phyloP scores from a whole-genome alignment of 2,797 vertebrate genomes.

The Schizopygopsis malacanthus region DNA sequence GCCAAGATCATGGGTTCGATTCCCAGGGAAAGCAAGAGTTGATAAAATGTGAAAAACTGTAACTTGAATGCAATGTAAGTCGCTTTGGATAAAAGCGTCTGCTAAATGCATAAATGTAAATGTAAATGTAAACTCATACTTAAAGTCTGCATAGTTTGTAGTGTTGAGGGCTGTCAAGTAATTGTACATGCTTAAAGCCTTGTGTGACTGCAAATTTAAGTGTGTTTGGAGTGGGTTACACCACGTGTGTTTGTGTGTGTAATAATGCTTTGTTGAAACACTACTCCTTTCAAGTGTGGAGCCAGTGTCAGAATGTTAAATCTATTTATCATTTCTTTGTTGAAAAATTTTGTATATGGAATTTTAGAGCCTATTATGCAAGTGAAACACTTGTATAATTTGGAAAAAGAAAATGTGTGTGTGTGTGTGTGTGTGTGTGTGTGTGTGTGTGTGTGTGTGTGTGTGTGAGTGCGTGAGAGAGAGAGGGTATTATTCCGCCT shows the following conservation, averaged over 20 bases:
- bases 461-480: neutral
- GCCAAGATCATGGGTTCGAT: too few relatives aligned
- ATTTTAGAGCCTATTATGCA: neutral
- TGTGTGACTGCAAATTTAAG: neutral
- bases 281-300: neutral
- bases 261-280: neutral
- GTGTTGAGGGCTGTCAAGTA: neutral
- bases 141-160: neutral
- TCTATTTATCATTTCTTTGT: neutral
- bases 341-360: neutral
- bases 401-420: neutral
- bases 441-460: neutral
- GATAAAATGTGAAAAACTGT: too few relatives aligned
- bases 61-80: too few relatives aligned
- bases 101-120: too few relatives aligned
- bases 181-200: constrained; percentile 6
- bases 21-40: too few relatives aligned
- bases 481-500: neutral
- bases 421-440: neutral
- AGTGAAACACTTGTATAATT: neutral
- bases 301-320: neutral
- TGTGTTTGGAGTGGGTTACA: neutral
- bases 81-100: too few relatives aligned
- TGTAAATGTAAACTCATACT: too few relatives aligned
- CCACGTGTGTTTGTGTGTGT: neutral